Evolutionary conservation across 1,140 invertebrate species (phyloP), one percentile per base, ranked within the genome.

Genomic region (Yoshiicerus persimilis): DNA sequence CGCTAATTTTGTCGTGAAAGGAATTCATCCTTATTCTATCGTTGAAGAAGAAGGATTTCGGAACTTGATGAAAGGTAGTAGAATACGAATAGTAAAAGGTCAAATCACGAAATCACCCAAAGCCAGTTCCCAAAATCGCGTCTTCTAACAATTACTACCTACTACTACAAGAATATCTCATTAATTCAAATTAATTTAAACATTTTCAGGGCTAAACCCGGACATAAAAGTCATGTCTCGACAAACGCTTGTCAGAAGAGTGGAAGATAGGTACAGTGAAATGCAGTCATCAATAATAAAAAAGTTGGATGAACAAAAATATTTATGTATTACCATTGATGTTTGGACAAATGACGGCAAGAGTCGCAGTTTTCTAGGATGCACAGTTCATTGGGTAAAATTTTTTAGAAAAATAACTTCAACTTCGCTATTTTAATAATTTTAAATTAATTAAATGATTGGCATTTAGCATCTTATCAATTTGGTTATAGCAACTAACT

Each of bases 301-400:
- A 30, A 8, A 27, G 20, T 62, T 64, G 10, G n/a, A n/a, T 2
- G 30, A 32, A 64, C 10, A n/a, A 66, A 70, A 86, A 11, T 70
- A 86, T 70, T 8, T 86, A 9, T 86, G 85, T 25, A 70, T 70
- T 30, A 86, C 85, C 4, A 30, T 56, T 6, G 85, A 86, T 86
- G 5, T 9, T 2, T 86, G 85, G 85, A 86, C 85, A 20, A 30
- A 9, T 27, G 38, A 70, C 25, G 39, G 56, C 20, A 64, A 6
- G 6, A 62, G 62, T 23, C 47, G 85, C 1, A 70, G 56, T 47
- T 64, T 86, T 36, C 13, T 86, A 16, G 64, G 85, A 6, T 25
- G 34, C n/a, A 86, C 85, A 1, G 6, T 66, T 2, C 85, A 86
- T 70, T 86, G 85, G 85, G 84, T 86, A 86, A 56, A 47, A 64